phyloP scores from a whole-genome alignment of 2,888 invertebrate genomes.

The Phlogophora meticulosa region DNA sequence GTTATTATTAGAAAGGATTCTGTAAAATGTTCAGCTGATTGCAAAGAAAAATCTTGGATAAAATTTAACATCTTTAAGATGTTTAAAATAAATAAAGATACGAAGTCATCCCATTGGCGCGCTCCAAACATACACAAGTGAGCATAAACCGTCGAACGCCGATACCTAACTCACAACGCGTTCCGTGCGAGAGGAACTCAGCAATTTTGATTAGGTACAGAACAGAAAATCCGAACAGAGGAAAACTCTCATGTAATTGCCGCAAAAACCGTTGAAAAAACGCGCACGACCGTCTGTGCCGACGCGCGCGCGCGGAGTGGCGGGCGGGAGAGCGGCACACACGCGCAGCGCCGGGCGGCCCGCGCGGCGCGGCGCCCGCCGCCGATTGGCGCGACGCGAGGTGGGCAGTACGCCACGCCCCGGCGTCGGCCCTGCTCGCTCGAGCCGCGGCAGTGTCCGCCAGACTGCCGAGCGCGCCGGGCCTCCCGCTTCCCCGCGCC shows the following conservation, averaged over 20 bases:
- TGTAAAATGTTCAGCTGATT: constrained; percentile 48
- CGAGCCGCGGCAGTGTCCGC: constrained; percentile 89
- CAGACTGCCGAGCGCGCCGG: constrained; percentile 91
- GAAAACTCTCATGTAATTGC: constrained; percentile 84
- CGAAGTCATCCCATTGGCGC: constrained; percentile 67
- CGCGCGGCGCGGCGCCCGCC: constrained; percentile 60
- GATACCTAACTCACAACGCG: constrained; percentile 71
- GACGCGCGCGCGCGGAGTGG: constrained; percentile 82
- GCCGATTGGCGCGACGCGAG: constrained; percentile 68
- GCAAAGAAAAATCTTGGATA: constrained; percentile 39
- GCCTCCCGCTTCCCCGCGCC: constrained; percentile 90
- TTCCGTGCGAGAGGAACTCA: constrained; percentile 80
- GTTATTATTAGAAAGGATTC: constrained; percentile 65
- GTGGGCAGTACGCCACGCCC: constrained; percentile 76
- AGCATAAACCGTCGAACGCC: constrained; percentile 64
- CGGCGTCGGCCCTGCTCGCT: constrained; percentile 83
- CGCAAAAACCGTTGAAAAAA: constrained; percentile 79
- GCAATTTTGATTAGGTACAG: constrained; percentile 82
- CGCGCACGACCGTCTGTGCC: constrained; percentile 79
- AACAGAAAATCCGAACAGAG: constrained; percentile 81
- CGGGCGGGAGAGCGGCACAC: constrained; percentile 67
- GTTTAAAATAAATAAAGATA: constrained; percentile 62
- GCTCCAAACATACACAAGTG: constrained; percentile 63
- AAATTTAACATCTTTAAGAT: constrained; percentile 53
- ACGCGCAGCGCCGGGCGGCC: constrained; percentile 62